Evolutionary conservation across 2,113 vertebrate genomes (phyloP), one percentile per base, ranked within the genome.

Genomic region (Trematocara zebra): DNA sequence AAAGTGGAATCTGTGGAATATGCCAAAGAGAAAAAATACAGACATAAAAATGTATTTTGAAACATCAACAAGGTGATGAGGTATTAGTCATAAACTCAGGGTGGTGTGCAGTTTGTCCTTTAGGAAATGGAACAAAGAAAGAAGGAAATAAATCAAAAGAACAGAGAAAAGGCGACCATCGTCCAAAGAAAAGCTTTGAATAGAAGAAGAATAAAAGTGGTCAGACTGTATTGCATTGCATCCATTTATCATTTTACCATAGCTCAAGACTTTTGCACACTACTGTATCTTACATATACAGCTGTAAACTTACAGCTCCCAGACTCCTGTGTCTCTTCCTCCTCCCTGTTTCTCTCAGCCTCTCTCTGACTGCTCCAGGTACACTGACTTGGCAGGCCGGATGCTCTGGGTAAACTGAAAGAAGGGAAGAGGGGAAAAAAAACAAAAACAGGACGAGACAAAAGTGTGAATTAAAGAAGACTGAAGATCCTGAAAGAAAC

Each of bases 341-440:
- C 86, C 56, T 89, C 87, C 23, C 44, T 52, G 61, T 52, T 74
- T 76, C 54, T 82, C 85, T 97, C 97, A 97, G 85, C 97, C 96
- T 96, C 96, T 96, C 88, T 97, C 97, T 11, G 96, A 96, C 90
- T 96, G 97, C 91, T 97, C 96, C 94, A 95, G 84, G 89, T 92
- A 95, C 78, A 93, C 87, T 52, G 94, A 86, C 86, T 96, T 97
- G 85, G 87, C 80, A 87, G 95, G 91, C 89, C 95, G 95, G 87
- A 93, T 90, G 87, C 91, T 96, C 91, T 95, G 95, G 85, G 94
- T 93, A 94, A 95, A 95, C 95, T 95, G 86, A 44, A 54, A 74
- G 51, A 33, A 35, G 18, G 42, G 33, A 6, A n/a, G 10, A 2
- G 44, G 61, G 2, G 2, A 2, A 80, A 5, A 67, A 49, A 7